Evolutionary conservation across 2,797 vertebrate species (phyloP), one percentile per base, ranked within the genome.

Genomic region (Molothrus aeneus): DNA sequence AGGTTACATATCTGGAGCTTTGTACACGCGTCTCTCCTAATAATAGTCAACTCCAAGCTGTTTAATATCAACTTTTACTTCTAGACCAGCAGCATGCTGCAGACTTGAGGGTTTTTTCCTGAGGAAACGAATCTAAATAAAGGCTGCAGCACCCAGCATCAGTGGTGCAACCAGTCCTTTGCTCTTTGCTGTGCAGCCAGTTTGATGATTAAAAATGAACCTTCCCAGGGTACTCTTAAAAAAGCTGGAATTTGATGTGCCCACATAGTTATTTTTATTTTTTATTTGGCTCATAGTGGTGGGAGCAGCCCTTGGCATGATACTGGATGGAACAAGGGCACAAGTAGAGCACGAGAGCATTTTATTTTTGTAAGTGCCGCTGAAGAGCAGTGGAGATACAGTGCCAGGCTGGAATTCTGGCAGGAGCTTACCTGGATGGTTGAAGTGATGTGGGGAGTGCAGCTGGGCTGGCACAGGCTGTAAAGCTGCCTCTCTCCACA

Each of bases 401-500:
- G 73, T 54, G 82, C 31, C 75, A 54, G 88, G 61, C 2, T 64
- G 63, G 50, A 53, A 25, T 31, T 21, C 38, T 95, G 92, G 82
- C 90, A 34, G 59, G 42, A 61, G 32, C 59, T 78, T 19, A 31
- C 79, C 50, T 90, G 69, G n/a, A 1, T 26, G 22, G 59, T 18
- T 78, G 19, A 9, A 15, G 21, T 19, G 31, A 11, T 9, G 21
- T 9, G 3, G 73, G 70, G 79, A 34, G 29, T 7, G 63, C 51
- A 45, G 43, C 20, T 79, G 13, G 56, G 26, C 48, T 26, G 54
- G 26, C 50, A 6, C 34, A 42, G 84, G 56, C 6, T 70, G 34
- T 93, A 32, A 95, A 50, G 45, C 24, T 70, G 42, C 14, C 24
- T 96, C 22, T 63, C 92, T 90, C 90, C 50, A 12, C 92, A 99